A percentile compares a stretch with the other conserved stretches of the same genome.
phyloP scores from a whole-genome alignment of 2,113 vertebrate genomes.

The Boulengeromyrus knoepffleri region DNA sequence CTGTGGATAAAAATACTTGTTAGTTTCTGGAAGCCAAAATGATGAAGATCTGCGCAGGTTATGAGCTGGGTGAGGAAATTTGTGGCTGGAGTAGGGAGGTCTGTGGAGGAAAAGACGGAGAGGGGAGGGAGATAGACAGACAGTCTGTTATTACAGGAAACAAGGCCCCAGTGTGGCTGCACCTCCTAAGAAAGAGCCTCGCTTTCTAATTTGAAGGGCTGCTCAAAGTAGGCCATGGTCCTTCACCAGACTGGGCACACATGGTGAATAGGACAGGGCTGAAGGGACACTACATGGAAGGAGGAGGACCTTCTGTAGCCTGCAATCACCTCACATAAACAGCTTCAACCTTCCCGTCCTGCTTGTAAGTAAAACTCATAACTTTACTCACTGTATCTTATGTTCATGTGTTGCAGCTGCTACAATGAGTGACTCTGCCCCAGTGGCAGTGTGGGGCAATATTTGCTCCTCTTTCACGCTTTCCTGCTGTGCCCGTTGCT shows the following conservation, averaged over 20 bases:
- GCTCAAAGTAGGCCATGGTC: not conserved
- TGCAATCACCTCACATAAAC: not conserved
- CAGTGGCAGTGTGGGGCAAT: not conserved
- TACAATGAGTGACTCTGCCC: not conserved
- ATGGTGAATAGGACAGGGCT: not conserved
- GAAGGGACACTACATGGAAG: not conserved
- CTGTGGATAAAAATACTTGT: not conserved
- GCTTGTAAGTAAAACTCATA: not conserved
- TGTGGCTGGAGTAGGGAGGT: not conserved
- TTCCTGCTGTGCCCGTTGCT: conserved; percentile 16
- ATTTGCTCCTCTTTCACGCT: not conserved
- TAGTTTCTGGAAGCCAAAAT: not conserved
- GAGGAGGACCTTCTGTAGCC: not conserved
- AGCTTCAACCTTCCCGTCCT: not conserved
- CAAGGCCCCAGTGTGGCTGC: not conserved
- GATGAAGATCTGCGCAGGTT: not conserved
- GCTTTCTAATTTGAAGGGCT: not conserved
- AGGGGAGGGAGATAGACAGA: not conserved
- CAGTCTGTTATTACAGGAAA: conserved; percentile 1
- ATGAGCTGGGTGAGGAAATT: not conserved
- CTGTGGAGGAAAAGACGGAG: not conserved
- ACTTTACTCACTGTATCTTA: not conserved
- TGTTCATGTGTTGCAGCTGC: not conserved
- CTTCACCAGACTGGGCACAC: not conserved
- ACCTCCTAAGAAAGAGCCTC: not conserved